Conservation (phyloP, 2,797 vertebrate genomes). For the Cyclura pinguis region DNA sequence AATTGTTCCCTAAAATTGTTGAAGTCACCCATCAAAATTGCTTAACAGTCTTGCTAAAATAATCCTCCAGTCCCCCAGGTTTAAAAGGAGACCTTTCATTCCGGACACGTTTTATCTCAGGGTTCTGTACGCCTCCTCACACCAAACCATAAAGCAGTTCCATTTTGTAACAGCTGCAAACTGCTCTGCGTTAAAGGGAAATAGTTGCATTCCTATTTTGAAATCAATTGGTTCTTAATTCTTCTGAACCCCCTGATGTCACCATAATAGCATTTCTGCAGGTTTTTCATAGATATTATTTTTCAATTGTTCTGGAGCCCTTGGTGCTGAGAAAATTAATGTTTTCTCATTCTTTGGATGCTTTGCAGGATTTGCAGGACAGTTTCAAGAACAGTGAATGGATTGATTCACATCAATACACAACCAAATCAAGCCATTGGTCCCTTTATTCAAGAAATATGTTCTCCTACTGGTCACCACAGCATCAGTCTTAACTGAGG, state of each 20-base stretch:
- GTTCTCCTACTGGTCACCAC: background rate
- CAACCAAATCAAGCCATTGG: background rate
- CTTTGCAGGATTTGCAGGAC: constrained; percentile 30
- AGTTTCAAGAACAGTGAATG: background rate
- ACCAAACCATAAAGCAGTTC: constrained; percentile 32
- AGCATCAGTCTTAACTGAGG: background rate
- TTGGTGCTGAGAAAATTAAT: constrained; percentile 44
- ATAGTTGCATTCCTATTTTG: constrained; percentile 58
- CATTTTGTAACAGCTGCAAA: constrained; percentile 18
- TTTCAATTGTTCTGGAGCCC: constrained; percentile 48
- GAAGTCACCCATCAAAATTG: constrained; percentile 42
- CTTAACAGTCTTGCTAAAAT: constrained; percentile 44
- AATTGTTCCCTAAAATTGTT: constrained; percentile 46
- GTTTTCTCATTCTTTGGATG: constrained; percentile 47
- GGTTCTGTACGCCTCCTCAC: constrained; percentile 25
- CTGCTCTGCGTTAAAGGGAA: constrained; percentile 39
- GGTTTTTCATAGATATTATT: constrained; percentile 48
- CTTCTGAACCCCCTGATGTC: constrained; percentile 10
- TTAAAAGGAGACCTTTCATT: constrained; percentile 28
- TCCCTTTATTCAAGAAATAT: background rate
- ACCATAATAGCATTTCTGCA: constrained; percentile 54
- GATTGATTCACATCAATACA: background rate
- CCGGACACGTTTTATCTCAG: constrained; percentile 28
- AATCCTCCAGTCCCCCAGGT: constrained; percentile 12
- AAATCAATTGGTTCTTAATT: constrained; percentile 56